These are phyloP conservation scores for Apeira syringaria DNA, from an alignment of 2,888 invertebrate genomes.

Conservation along the genomic window DNA sequence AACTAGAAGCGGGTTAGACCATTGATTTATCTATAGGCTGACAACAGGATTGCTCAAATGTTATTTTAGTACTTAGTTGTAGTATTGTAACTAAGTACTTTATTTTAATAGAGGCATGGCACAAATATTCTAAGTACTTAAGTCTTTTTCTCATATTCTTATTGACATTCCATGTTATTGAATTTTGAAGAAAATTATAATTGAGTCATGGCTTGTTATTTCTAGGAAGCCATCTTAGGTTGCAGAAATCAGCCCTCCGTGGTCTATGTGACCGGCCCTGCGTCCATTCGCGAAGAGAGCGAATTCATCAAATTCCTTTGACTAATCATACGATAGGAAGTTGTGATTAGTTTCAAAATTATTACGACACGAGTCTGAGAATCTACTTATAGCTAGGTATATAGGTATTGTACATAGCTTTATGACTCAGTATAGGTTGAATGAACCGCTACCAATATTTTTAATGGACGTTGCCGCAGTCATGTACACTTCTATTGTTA, in stretches of 20 bases:
- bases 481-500: too few relatives aligned
- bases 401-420: neutral
- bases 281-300: slow-evolving; percentile 16
- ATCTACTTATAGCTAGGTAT: neutral
- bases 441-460: slow-evolving; percentile 16
- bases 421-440: slow-evolving; percentile 16
- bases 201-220: too few relatives aligned
- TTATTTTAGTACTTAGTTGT: too few relatives aligned
- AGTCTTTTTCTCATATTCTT: too few relatives aligned
- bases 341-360: slow-evolving; percentile 5
- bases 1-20: too few relatives aligned
- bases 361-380: slow-evolving; percentile 11
- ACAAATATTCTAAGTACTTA: too few relatives aligned
- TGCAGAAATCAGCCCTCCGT: neutral
- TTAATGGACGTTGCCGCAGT: slow-evolving; percentile 28
- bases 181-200: too few relatives aligned
- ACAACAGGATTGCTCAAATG: too few relatives aligned
- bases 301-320: slow-evolving; percentile 35
- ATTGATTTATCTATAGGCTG: too few relatives aligned
- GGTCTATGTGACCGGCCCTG: slow-evolving; percentile 21
- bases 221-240: neutral
- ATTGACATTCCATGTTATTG: too few relatives aligned
- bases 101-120: too few relatives aligned
- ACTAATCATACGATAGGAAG: slow-evolving; percentile 7
- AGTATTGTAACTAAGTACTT: too few relatives aligned